Base-by-base conservation (phyloP, 2,888 invertebrate genomes). In the Torymus aiolomorphi region DNA sequence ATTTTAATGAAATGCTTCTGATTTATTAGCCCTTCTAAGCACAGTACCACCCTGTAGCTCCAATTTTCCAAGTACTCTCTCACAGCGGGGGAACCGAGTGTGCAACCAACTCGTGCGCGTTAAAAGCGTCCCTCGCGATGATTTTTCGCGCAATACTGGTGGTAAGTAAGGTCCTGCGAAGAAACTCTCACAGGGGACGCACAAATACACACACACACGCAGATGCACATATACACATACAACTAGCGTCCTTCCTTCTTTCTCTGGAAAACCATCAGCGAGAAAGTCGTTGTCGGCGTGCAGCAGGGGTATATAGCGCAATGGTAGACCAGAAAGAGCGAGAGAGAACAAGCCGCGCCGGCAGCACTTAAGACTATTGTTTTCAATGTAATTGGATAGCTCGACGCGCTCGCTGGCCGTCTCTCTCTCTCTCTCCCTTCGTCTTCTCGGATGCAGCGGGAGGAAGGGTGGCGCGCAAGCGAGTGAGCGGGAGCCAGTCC, bases 341-440 rank as follows among this genome's bases (percentile, higher is more conserved):
- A 31, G 31, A 31, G 31, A 31, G 31, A 31, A 1, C 31, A 3
- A 31, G 31, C 31, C 31, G 31, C 87, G 85, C 87, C 85, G 87
- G 84, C 87, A 88, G 90, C 91, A 91, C 91, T 91, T 91, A 91
- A 90, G 90, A 90, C 91, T 91, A 91, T 91, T 91, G 91, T 91
- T 91, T 91, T 91, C 91, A 89, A 89, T 90, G 90, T 90, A 91
- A 91, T 91, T 91, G 91, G 91, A 91, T 91, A 90, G 89, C 88
- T 80, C 80, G 56, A 13, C 76, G 69, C 76, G 51, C 65, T 79
- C 66, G 61, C 71, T 74, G 67, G 61, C 31, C 65, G 65, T 80
- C 77, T 56, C 49, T 59, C 79, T 75, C 51, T 57, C 49, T 73
- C 78, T 75, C 65, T 31, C 80, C 76, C 76, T 71, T 57, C 71